phyloP scores from a whole-genome alignment of 2,113 vertebrate genomes.

The Pungitius pungitius region DNA sequence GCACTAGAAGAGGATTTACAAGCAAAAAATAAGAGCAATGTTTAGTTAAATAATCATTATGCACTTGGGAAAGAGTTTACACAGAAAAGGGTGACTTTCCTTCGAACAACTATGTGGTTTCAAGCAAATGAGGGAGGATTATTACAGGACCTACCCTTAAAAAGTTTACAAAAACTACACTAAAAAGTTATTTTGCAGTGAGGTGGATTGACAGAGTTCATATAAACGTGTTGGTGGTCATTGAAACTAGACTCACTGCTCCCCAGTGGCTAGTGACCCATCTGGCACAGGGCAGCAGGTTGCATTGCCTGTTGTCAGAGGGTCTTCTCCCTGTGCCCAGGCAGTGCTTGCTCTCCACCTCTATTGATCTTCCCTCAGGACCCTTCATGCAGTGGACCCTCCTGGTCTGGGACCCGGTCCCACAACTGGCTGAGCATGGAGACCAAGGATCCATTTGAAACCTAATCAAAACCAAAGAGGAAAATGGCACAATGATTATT shows the following conservation, averaged over 20 bases:
- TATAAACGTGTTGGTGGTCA: background rate
- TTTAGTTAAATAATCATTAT: background rate
- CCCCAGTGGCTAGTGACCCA: constrained; percentile 89
- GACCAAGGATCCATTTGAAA: constrained; percentile 93
- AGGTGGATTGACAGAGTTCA: background rate
- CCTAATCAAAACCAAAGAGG: constrained; percentile 62
- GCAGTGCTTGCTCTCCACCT: constrained; percentile 85
- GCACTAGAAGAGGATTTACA: constrained; percentile 80
- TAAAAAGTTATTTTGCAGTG: background rate
- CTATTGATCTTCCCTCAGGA: constrained; percentile 69
- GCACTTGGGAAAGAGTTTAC: background rate
- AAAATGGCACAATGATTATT: background rate
- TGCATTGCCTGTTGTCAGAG: constrained; percentile 82
- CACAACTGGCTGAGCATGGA: constrained; percentile 87
- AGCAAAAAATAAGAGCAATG: background rate
- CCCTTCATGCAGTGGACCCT: constrained; percentile 85
- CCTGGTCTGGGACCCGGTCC: constrained; percentile 88
- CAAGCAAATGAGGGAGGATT: background rate
- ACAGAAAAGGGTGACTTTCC: background rate
- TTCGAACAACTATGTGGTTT: background rate
- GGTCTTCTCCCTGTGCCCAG: constrained; percentile 81
- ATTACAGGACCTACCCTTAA: background rate
- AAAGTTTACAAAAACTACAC: background rate
- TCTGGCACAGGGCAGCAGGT: constrained; percentile 80
- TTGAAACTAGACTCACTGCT: constrained; percentile 79